These are phyloP conservation scores for Callorhinus ursinus DNA, from an alignment of 2,113 vertebrate genomes.

Conservation along the genomic window DNA sequence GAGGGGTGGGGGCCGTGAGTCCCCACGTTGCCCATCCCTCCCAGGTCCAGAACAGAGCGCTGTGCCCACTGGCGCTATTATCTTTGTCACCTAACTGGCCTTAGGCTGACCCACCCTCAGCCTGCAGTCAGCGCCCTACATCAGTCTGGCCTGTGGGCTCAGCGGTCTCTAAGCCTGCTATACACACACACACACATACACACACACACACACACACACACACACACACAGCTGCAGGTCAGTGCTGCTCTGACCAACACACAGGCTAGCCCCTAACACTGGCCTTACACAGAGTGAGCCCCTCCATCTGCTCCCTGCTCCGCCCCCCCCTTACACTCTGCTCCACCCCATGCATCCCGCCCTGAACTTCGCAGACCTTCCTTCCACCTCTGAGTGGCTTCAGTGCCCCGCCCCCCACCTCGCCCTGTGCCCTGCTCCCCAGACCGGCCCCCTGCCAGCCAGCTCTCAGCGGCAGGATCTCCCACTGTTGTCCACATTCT, in stretches of 20 bases:
- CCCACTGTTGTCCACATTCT: not conserved
- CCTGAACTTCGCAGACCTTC: not conserved
- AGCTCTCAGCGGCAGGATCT: accelerated
- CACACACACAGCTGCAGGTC: not conserved
- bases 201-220: not conserved
- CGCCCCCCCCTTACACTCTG: not conserved
- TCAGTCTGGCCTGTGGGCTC: not conserved
- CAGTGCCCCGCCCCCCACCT: no score
- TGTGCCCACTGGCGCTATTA: not conserved
- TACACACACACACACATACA: no score
- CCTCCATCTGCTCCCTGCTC: not conserved
- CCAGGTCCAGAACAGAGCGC: not conserved
- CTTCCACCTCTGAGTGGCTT: not conserved
- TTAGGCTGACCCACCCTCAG: not conserved
- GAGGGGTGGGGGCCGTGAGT: not conserved
- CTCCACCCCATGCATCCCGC: accelerated
- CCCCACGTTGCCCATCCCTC: no score
- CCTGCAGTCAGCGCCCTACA: not conserved
- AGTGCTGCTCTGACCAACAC: not conserved
- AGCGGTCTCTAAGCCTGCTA: not conserved
- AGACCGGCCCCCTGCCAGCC: no score
- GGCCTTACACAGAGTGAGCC: not conserved
- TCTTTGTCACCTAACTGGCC: not conserved
- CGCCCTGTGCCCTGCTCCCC: not conserved
- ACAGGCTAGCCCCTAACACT: not conserved